Percentiles rank a stretch among this genome's conserved stretches.
Evolutionary conservation across 2,113 vertebrate genomes (phyloP).

Genomic region (Ascaphus truei): DNA sequence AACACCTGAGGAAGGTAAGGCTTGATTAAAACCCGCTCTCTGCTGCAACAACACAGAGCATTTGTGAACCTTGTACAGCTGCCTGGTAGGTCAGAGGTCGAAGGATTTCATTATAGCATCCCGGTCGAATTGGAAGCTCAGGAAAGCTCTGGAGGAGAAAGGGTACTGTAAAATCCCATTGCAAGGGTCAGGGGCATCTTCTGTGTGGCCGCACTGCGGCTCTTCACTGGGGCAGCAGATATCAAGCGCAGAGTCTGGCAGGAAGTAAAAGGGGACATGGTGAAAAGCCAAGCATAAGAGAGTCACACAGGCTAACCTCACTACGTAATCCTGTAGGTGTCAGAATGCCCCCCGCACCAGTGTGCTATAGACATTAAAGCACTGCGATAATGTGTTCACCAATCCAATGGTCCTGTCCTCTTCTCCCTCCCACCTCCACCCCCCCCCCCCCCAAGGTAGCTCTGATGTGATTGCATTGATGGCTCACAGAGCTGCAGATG

Average conservation of each 20-base stretch:
- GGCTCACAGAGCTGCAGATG: no score
- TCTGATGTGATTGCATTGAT: no score
- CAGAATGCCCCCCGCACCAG: no score
- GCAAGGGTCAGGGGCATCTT: constrained; percentile 54
- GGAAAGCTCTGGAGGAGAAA: constrained; percentile 83
- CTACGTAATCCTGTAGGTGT: no score
- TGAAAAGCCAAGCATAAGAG: no score
- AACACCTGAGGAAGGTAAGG: constrained; percentile 71
- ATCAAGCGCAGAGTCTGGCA: constrained; percentile 58
- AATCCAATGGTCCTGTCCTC: no score
- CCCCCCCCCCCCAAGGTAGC: no score
- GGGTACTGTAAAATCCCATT: constrained; percentile 66
- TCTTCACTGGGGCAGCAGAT: constrained; percentile 62
- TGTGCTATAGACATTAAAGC: no score
- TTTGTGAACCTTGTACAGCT: constrained; percentile 18
- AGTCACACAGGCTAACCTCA: no score
- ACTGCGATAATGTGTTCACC: no score
- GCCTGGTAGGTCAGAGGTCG: constrained; percentile 68
- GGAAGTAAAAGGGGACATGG: no score
- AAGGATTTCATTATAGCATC: constrained; percentile 94
- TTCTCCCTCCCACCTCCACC: no score
- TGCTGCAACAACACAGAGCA: constrained; percentile 18
- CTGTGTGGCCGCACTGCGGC: constrained; percentile 49
- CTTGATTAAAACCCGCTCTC: constrained; percentile 53
- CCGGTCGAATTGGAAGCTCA: constrained; percentile 89